Percentiles rank a stretch among this genome's conserved stretches.
phyloP scores from a whole-genome alignment of 2,888 invertebrate genomes.

The Nasonia oneida region DNA sequence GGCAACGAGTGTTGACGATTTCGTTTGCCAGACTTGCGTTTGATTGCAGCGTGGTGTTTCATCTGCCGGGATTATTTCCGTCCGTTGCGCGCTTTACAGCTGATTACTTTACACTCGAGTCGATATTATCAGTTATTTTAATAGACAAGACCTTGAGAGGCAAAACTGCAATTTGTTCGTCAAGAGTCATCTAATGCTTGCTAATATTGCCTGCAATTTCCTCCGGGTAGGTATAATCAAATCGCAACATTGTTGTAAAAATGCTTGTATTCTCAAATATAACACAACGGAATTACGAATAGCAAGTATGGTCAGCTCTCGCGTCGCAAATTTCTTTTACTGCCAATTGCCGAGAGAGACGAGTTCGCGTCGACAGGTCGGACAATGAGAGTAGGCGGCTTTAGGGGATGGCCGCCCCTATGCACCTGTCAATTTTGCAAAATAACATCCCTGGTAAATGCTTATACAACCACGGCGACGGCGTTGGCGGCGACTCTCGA shows the following conservation, averaged over 20 bases:
- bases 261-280: no score
- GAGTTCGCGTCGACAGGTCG: slow-evolving; percentile 44
- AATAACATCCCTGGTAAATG: slow-evolving; percentile 65
- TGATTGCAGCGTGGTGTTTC: slow-evolving; percentile 27
- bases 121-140: not conserved
- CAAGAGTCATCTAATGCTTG: not conserved
- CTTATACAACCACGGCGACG: slow-evolving; percentile 43
- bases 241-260: not conserved
- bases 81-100: not conserved
- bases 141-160: not conserved
- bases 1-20: slow-evolving; percentile 29
- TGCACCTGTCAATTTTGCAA: slow-evolving; percentile 69
- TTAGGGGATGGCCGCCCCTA: slow-evolving; percentile 41
- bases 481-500: slow-evolving; percentile 21
- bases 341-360: slow-evolving; percentile 50
- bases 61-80: slow-evolving; percentile 45
- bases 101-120: not conserved
- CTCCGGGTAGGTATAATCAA: not conserved
- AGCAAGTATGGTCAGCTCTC: not conserved
- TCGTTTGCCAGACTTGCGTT: slow-evolving; percentile 51
- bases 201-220: not conserved
- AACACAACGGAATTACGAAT: no score
- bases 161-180: not conserved
- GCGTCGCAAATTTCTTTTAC: slow-evolving; percentile 61
- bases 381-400: slow-evolving; percentile 44